phyloP scores from a whole-genome alignment of 2,888 invertebrate genomes.

The Watsonalla cultraria region DNA sequence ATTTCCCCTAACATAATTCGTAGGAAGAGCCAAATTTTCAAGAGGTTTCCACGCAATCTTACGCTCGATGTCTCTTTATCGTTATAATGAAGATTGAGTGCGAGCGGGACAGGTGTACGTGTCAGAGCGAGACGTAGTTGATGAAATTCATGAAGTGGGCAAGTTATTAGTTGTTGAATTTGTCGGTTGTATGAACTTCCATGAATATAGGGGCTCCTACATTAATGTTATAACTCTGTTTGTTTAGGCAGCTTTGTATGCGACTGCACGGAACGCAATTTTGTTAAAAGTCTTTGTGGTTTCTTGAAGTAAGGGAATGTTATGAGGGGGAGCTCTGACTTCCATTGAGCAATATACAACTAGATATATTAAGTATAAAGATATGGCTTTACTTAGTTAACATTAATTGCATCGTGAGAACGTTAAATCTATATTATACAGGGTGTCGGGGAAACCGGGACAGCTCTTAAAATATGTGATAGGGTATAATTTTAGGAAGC shows the following conservation, averaged over 20 bases:
- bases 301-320: not conserved
- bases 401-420: too few species aligned
- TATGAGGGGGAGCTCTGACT: too few species aligned
- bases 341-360: too few species aligned
- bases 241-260: not conserved
- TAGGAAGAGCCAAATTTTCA: constrained; percentile 12
- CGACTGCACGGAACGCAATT: not conserved
- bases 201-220: not conserved
- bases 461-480: too few species aligned
- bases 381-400: too few species aligned
- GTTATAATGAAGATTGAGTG: constrained; percentile 68
- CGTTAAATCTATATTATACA: too few species aligned
- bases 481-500: too few species aligned
- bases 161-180: constrained; percentile 34
- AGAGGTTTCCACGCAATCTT: constrained; percentile 55
- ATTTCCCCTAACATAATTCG: constrained; percentile 11
- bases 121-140: constrained; percentile 33
- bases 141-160: constrained; percentile 63
- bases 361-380: too few species aligned
- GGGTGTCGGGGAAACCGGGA: too few species aligned
- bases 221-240: not conserved
- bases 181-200: constrained; percentile 15
- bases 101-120: constrained; percentile 28
- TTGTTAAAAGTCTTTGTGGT: not conserved
- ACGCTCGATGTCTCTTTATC: constrained; percentile 72